Conservation (phyloP, 2,888 invertebrate species). For the Teleiodes luculella region DNA sequence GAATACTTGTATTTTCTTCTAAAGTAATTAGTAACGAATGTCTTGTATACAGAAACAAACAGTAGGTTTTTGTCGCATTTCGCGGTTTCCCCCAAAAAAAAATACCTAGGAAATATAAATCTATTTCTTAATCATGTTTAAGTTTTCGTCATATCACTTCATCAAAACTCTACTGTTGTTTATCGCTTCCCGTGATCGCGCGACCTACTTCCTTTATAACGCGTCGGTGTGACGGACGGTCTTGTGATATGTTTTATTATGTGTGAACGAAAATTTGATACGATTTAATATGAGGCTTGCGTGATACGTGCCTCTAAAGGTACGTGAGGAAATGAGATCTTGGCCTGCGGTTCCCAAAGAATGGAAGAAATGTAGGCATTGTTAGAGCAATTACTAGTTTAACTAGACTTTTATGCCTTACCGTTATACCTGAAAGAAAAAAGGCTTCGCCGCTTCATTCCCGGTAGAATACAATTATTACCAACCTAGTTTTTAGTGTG, state of each 20-base stretch:
- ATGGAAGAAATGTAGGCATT: background rate
- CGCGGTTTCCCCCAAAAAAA: no score
- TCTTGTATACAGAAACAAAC: no score
- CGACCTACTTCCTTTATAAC: constrained; percentile 18
- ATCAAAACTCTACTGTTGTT: background rate
- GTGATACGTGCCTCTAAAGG: constrained; percentile 45
- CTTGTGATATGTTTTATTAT: constrained; percentile 64
- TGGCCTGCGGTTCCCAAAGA: background rate
- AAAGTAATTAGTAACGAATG: no score
- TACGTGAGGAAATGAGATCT: constrained; percentile 23
- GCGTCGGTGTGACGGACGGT: constrained; percentile 41
- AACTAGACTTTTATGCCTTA: background rate
- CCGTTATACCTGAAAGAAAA: no score
- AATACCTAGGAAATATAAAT: no score
- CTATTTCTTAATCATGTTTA: background rate
- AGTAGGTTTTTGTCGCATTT: no score
- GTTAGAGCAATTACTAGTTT: background rate
- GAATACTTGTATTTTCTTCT: no score
- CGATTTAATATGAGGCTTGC: constrained; percentile 58
- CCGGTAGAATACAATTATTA: no score
- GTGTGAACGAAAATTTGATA: constrained; percentile 70
- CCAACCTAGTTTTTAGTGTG: no score
- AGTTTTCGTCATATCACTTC: background rate
- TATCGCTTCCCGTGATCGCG: background rate
- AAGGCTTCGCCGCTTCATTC: no score